phyloP scores from a whole-genome alignment of 2,888 invertebrate genomes.

The Anoplius nigerrimus region DNA sequence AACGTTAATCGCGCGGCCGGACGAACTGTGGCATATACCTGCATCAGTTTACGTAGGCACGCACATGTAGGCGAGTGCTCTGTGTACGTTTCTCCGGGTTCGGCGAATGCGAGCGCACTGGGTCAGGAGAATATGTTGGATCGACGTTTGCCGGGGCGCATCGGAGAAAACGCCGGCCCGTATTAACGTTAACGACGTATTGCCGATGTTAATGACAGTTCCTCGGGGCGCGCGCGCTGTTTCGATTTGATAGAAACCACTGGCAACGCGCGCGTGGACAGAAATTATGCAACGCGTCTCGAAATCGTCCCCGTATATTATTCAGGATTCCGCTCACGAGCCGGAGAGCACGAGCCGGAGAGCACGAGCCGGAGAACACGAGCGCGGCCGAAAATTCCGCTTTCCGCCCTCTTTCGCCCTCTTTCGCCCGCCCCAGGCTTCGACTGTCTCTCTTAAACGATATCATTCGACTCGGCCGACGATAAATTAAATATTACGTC shows the following conservation, averaged over 20 bases:
- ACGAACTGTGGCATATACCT: slow-evolving; percentile 15
- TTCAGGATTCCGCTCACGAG: slow-evolving; percentile 24
- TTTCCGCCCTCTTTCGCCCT: no score
- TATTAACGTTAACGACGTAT: slow-evolving; percentile 16
- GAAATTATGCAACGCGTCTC: slow-evolving; percentile 3
- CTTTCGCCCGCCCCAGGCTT: neutral
- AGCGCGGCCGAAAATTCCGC: no score
- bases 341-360: no score
- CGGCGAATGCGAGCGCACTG: slow-evolving; percentile 35
- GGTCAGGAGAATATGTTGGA: slow-evolving; percentile 12
- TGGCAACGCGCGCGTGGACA: neutral
- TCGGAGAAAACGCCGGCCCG: slow-evolving; percentile 20
- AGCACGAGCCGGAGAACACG: no score
- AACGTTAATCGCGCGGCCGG: slow-evolving; percentile 51
- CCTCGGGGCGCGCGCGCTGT: no score
- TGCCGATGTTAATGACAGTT: neutral
- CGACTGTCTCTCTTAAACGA: slow-evolving; percentile 5
- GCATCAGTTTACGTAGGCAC: no score
- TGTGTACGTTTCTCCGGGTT: no score
- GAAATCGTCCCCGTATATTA: slow-evolving; percentile 27
- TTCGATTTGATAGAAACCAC: no score
- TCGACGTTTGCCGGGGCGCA: no score
- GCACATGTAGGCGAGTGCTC: no score
- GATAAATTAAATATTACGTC: slow-evolving; percentile 5
- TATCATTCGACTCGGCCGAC: neutral